phyloP scores from a whole-genome alignment of 2,888 invertebrate genomes.

The Gasteruption jaculator region DNA sequence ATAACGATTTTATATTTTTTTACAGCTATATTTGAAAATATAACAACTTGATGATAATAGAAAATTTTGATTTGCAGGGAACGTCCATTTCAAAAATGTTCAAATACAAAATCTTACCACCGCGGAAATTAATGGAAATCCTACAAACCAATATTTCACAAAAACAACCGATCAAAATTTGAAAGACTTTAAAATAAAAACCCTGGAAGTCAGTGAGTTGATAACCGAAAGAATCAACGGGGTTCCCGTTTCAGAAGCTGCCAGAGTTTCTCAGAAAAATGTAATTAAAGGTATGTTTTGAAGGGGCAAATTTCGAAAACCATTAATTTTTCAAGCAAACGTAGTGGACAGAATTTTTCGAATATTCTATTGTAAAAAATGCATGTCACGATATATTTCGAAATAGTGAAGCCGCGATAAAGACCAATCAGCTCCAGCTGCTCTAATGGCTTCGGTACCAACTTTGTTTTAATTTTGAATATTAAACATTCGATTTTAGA shows the following conservation, averaged over 20 bases:
- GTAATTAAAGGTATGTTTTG: constrained; percentile 32
- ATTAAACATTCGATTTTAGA: too few species aligned
- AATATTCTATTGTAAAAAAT: too few species aligned
- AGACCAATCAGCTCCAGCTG: too few species aligned
- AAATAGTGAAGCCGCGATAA: too few species aligned
- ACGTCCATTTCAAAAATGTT: constrained; percentile 25
- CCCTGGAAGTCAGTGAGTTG: constrained; percentile 27
- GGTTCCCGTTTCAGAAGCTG: constrained; percentile 30
- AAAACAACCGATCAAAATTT: constrained; percentile 32
- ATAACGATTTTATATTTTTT: background rate
- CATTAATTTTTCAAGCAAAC: too few species aligned
- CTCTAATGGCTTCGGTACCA: too few species aligned
- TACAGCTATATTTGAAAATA: background rate
- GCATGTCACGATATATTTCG: too few species aligned
- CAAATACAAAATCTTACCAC: constrained; percentile 20
- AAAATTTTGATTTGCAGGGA: constrained; percentile 23
- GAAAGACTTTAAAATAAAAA: constrained; percentile 23
- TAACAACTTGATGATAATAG: background rate
- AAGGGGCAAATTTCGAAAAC: constrained; percentile 1
- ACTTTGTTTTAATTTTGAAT: too few species aligned
- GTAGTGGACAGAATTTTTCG: too few species aligned
- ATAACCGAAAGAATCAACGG: constrained; percentile 32
- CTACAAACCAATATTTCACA: constrained; percentile 28
- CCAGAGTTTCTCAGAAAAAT: constrained; percentile 34
- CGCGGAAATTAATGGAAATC: constrained; percentile 28